Conservation (phyloP, 2,888 invertebrate species). For the Phorcus lineatus region DNA sequence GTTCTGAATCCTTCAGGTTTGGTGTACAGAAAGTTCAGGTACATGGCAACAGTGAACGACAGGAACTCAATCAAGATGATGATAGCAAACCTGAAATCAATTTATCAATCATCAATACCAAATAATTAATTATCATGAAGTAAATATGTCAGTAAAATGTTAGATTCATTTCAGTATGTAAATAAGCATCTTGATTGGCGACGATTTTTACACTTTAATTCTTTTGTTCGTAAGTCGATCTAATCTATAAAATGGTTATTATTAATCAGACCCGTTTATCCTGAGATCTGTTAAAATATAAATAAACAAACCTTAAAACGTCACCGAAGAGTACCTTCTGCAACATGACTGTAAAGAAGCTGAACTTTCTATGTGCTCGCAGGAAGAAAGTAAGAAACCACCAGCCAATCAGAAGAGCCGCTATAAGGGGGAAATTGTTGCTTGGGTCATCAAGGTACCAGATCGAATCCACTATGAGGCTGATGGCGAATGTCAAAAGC, state of each 20-base stretch:
- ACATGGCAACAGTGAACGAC: conserved; percentile 58
- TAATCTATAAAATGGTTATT: too few species aligned
- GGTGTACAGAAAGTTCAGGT: conserved; percentile 52
- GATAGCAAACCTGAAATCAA: conserved; percentile 46
- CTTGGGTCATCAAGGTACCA: neutral
- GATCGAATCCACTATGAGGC: neutral
- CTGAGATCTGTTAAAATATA: too few species aligned
- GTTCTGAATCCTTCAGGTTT: conserved; percentile 44
- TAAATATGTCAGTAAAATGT: too few species aligned
- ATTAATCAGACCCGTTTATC: too few species aligned
- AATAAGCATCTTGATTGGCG: too few species aligned
- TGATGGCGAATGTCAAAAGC: neutral
- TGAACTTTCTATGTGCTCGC: conserved; percentile 53
- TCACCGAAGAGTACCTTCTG: conserved; percentile 48
- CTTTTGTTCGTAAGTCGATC: too few species aligned
- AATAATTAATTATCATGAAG: too few species aligned
- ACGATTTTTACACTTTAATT: too few species aligned
- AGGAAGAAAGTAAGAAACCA: conserved; percentile 60
- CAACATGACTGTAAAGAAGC: conserved; percentile 63
- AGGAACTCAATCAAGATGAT: conserved; percentile 54
- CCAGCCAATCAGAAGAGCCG: conserved; percentile 58
- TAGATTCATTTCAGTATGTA: too few species aligned
- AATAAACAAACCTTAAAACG: neutral
- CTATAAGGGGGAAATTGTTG: conserved; percentile 46
- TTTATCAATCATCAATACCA: too few species aligned